Evolutionary conservation across 2,888 invertebrate genomes (phyloP), one percentile per base, ranked within the genome.

Genomic region (Melanotus villosus): DNA sequence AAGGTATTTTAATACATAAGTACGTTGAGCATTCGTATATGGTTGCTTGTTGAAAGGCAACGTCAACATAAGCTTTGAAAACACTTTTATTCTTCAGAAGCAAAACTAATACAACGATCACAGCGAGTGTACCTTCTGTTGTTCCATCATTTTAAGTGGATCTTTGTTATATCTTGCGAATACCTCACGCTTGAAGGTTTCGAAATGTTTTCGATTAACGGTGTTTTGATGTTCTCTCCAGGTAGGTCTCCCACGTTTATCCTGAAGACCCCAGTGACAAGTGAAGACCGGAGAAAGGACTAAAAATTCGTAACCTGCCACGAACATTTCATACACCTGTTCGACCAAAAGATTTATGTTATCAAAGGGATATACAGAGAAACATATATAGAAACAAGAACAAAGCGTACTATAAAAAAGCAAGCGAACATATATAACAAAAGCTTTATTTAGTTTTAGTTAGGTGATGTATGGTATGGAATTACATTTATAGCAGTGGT

Each of bases 241-340:
- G 0, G 92, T 89, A 0, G 95, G 95, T 19, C 95, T 87, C 38
- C 90, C 89, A 77, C 92, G 89, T 65, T 93, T 90, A 26, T 91
- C 90, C 81, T 96, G 95, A 2, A 96, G 85, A 0, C 96, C 96
- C 94, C 96, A 95, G 81, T 96, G 96, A 58, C 93, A 93, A 0
- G 95, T 95, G 85, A 96, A 96, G 52, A 94, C 90, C 0, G 96
- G 96, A 0, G 96, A 93, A 9, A 96, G 88, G 0, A 97, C 96
- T 79, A 91, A 89, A 85, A 96, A 96, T 81, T 93, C 91, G 85
- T 94, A 96, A 5, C 96, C 95, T 47, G 94, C 92, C 26, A 96
- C 90, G 82, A 90, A 94, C 93, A 96, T 96, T 86, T 97, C 96
- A 85, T 96, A 96, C 34, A 96, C 95, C 96, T 96, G 85, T 6